These are phyloP conservation scores for Otolemur crassicaudatus DNA, from an alignment of 2,797 vertebrate species.

Conservation along the genomic window DNA sequence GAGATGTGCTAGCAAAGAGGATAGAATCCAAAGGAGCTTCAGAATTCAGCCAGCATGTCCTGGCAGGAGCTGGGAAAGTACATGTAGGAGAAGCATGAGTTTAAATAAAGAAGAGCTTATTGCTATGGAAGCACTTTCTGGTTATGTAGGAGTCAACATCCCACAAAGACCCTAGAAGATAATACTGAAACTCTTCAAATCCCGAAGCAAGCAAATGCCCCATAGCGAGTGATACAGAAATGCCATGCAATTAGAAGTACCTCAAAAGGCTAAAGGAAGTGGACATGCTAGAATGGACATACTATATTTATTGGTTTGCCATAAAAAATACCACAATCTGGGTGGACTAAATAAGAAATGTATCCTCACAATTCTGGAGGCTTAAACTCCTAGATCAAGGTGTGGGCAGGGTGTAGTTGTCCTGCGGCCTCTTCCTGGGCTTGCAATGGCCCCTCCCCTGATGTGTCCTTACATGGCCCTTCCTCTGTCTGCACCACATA, in stretches of 20 bases:
- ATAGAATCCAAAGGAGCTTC: neutral
- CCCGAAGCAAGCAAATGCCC: neutral
- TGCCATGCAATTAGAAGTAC: neutral
- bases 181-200: neutral
- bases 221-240: neutral
- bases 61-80: neutral
- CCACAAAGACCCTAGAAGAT: neutral
- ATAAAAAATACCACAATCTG: neutral
- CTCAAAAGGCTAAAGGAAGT: neutral
- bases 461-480: neutral
- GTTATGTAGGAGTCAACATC: neutral
- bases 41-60: neutral
- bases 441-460: neutral
- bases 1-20: neutral
- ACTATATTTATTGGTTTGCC: neutral
- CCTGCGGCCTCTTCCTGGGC: neutral
- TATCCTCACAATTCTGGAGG: neutral
- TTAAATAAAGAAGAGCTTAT: neutral
- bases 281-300: neutral
- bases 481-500: neutral
- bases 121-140: neutral
- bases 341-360: neutral
- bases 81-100: neutral
- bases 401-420: neutral
- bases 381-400: neutral